These are phyloP conservation scores for Lithosia quadra DNA, from an alignment of 2,888 invertebrate genomes.

Conservation along the genomic window DNA sequence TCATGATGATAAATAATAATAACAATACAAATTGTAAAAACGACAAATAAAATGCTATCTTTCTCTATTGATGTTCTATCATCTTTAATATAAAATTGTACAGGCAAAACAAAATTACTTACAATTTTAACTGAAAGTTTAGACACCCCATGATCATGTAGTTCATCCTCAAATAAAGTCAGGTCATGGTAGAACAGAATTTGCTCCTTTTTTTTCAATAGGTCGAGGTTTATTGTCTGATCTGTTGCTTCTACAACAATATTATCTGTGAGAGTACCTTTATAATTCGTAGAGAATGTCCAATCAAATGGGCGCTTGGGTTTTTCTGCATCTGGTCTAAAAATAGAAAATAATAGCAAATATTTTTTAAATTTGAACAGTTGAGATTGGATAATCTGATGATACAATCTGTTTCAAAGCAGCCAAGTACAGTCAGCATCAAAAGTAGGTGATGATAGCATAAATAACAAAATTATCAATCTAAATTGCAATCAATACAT, in stretches of 20 bases:
- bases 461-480: neutral
- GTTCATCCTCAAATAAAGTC: constrained; percentile 98
- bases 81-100: too few relatives aligned
- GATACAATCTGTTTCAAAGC: neutral
- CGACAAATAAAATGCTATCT: too few relatives aligned
- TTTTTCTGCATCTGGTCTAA: constrained; percentile 91
- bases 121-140: constrained; percentile 97
- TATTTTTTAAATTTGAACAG: neutral
- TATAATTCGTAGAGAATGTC: constrained; percentile 98
- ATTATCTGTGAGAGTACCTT: constrained; percentile 90
- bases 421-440: neutral
- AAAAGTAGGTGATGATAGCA: neutral
- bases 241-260: constrained; percentile 88
- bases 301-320: constrained; percentile 97
- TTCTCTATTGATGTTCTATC: too few relatives aligned
- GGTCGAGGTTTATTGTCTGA: constrained; percentile 94
- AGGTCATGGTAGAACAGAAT: constrained; percentile 98
- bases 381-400: neutral
- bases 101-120: too few relatives aligned
- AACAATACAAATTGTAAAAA: too few relatives aligned
- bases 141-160: constrained; percentile 99
- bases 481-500: too few relatives aligned
- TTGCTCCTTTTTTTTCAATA: constrained; percentile 95
- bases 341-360: constrained; percentile 27
- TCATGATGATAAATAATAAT: too few relatives aligned